These are phyloP conservation scores for Tricholauxania praeusta DNA, from an alignment of 2,888 invertebrate species.

Conservation along the genomic window DNA sequence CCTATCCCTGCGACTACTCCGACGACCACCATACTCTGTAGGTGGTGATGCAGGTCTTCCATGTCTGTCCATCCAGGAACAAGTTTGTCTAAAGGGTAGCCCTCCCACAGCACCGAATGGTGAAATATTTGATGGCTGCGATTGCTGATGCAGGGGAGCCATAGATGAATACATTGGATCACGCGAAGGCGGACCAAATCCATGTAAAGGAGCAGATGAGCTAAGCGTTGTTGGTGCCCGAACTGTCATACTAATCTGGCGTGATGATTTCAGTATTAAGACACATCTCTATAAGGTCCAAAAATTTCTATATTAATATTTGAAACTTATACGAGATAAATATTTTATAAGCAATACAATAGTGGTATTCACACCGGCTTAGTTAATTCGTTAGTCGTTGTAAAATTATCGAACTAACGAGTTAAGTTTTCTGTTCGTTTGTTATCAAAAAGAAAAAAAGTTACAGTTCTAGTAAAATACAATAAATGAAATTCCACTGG, in stretches of 20 bases:
- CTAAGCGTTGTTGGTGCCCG: slow-evolving; percentile 77
- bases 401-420: too few relatives aligned
- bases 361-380: too few relatives aligned
- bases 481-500: too few relatives aligned
- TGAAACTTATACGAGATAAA: neutral
- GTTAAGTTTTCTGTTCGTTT: too few relatives aligned
- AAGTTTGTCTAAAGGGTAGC: slow-evolving; percentile 77
- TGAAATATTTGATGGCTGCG: slow-evolving; percentile 48
- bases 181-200: slow-evolving; percentile 68
- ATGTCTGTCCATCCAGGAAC: slow-evolving; percentile 95
- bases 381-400: too few relatives aligned
- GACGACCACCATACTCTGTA: slow-evolving; percentile 71
- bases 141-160: slow-evolving; percentile 63
- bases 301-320: neutral
- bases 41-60: slow-evolving; percentile 91
- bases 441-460: slow-evolving; percentile 17
- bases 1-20: slow-evolving; percentile 67
- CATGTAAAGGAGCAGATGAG: slow-evolving; percentile 76
- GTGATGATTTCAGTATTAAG: slow-evolving; percentile 90
- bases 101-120: slow-evolving; percentile 60
- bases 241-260: slow-evolving; percentile 90
- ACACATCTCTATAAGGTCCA: slow-evolving; percentile 68
- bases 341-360: neutral
- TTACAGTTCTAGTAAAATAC: too few relatives aligned
- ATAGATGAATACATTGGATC: slow-evolving; percentile 67